Conservation (phyloP, 2,113 vertebrate genomes). For the Sander vitreus region DNA sequence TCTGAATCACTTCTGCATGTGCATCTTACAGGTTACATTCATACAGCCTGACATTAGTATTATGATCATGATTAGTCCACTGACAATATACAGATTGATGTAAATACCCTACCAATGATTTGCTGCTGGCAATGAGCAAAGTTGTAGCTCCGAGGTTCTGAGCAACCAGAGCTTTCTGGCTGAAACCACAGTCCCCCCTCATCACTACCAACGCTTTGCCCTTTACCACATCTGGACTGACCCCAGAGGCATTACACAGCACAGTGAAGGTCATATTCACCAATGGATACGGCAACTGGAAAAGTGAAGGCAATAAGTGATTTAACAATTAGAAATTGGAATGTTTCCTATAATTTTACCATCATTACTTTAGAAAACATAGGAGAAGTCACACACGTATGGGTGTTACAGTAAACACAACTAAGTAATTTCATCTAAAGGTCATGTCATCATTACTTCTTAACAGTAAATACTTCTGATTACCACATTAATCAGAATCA, state of each 20-base stretch:
- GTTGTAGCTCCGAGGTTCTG: constrained; percentile 84
- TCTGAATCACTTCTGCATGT: background rate
- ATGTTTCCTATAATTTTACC: background rate
- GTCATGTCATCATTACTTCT: background rate
- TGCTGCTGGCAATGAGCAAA: constrained; percentile 88
- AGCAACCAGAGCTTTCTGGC: constrained; percentile 90
- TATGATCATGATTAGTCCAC: background rate
- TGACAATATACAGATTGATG: background rate
- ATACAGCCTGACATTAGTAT: background rate
- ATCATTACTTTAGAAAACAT: background rate
- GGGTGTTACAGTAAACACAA: background rate
- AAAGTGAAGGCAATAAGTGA: constrained; percentile 27
- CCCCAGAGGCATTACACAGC: constrained; percentile 86
- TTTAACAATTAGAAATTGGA: background rate
- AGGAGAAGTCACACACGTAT: background rate
- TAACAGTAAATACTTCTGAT: background rate
- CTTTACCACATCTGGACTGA: constrained; percentile 75
- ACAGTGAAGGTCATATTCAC: constrained; percentile 84
- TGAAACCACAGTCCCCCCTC: constrained; percentile 87
- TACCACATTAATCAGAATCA: background rate
- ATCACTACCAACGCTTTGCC: constrained; percentile 89
- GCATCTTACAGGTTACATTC: background rate
- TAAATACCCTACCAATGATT: constrained; percentile 82
- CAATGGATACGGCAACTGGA: constrained; percentile 82
- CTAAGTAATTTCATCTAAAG: background rate